These are phyloP conservation scores for Ardeotis arabs DNA, from an alignment of 2,113 vertebrate genomes.

Conservation along the genomic window DNA sequence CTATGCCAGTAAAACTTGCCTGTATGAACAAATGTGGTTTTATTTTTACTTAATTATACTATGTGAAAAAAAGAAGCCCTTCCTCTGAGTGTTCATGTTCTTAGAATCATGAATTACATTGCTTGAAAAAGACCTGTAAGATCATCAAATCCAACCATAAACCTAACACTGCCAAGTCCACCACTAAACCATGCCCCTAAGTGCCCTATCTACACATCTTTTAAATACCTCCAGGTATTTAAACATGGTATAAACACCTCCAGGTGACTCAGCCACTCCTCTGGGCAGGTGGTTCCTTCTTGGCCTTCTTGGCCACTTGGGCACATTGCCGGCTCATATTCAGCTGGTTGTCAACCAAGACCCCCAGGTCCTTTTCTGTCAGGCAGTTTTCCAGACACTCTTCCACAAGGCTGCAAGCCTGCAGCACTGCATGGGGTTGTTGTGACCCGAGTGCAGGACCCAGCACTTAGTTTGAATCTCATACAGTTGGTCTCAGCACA, in stretches of 20 bases:
- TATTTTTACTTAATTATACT: neutral
- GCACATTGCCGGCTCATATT: neutral
- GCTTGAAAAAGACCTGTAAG: neutral
- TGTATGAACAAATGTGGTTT: accelerated
- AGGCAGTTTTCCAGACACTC: accelerated
- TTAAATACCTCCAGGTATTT: neutral
- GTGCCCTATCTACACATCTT: accelerated
- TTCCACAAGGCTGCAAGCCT: neutral
- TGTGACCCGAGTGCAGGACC: neutral
- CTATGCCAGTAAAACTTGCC: neutral
- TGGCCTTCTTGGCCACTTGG: neutral
- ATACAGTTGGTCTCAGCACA: accelerated
- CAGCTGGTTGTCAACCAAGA: accelerated
- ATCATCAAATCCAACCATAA: too few relatives aligned
- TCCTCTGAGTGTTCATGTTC: neutral
- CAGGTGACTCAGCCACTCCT: neutral
- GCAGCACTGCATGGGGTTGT: accelerated
- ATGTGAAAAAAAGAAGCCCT: neutral
- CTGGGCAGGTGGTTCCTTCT: too few relatives aligned
- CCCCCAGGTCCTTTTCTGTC: accelerated
- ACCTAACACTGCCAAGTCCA: too few relatives aligned
- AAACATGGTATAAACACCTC: neutral
- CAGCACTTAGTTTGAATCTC: accelerated
- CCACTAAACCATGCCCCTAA: too few relatives aligned
- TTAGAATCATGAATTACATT: neutral